Evolutionary conservation across 1,140 invertebrate genomes (phyloP), one percentile per base, ranked within the genome.

Genomic region (Spodoptera litura): DNA sequence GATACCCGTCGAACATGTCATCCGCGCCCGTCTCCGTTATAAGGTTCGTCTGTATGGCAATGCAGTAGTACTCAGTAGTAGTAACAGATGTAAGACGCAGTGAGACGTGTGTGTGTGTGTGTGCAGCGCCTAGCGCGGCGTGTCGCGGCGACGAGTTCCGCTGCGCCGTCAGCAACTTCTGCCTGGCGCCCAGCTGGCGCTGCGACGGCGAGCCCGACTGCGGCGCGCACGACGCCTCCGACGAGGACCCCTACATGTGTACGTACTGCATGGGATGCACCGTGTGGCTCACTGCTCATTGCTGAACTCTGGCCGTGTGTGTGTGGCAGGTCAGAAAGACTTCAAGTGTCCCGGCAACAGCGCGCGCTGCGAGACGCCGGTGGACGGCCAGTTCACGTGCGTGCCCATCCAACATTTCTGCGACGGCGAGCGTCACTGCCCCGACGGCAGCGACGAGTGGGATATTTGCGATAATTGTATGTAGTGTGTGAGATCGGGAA

Each of bases 191-290:
- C 55, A 96, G 95, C 25, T 98, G 97, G 96, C 95, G 96, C 58
- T 98, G 98, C 94, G 97, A 98, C 93, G 96, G 96, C 44, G 96
- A 96, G 81, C 91, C 95, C 74, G 97, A 98, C 93, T 98, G 97
- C 95, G 96, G 96, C 55, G 95, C 95, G 70, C 94, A 95, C 80
- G 96, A 96, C 89, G 89, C 85, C 59, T 96, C 96, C 15, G 96
- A 96, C 88, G 96, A 96, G 88, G 95, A 96, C 80, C 89, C 92
- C 20, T 83, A 89, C 78, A 93, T 90, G 88, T 96, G 96, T 96
- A 88, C 25, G 86, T 83, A 52, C 44, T 3, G 12, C 20, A 31
- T 59, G 15, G 59, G 20, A 8, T 13, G n/a, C 13, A 9, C 10
- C 15, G 53, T 11, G 11, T 9, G 9, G 15, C 15, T 11, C 4